Base-by-base conservation (phyloP, 1,140 invertebrate species). In the Odontomachus brunneus region DNA sequence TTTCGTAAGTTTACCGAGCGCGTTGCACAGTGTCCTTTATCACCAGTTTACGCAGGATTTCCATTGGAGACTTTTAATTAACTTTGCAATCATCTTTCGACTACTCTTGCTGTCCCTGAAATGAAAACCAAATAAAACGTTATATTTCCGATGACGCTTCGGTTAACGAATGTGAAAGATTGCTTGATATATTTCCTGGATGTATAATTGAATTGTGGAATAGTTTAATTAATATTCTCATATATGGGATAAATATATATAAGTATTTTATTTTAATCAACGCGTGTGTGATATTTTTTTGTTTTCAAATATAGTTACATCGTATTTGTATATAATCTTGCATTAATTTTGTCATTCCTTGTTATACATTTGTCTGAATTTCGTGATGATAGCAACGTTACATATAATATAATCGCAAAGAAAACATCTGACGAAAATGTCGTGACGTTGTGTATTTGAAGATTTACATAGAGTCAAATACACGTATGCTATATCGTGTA, bases 381-480 rank as follows among this genome's bases (percentile, higher is more conserved):
- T 44, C 38, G 9, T 0, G 9, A 11, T 11, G 9, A 4, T 11
- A 44, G 9, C 38, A 15, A 33, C 69, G 17, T 72, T 72, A 73
- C n/a, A 55, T 15, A 44, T 19, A 29, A 7, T 14, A 59, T 11
- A 59, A 14, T 26, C 19, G 29, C 55, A 26, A 60, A 48, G 22
- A 19, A 19, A 17, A 62, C 29, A 33, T 0, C 17, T 53, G 38
- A 24, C 48, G 33, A 24, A 26, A 49, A 49, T 19, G 19, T 14
- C 14, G n/a, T 44, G 57, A 24, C 29, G 14, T 15, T 26, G 73
- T 49, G n/a, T 38, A 29, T 73, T 44, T 44, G 60, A 15, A 48
- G 73, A 65, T 76, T 76, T 76, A 51, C 60, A 5, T 65, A 29
- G 33, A 76, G 59, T 33, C 38, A 33, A 53, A 76, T 66, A n/a